Evolutionary conservation across 2,113 vertebrate genomes (phyloP).

Genomic region (Xenotilapia flavipinnis): DNA sequence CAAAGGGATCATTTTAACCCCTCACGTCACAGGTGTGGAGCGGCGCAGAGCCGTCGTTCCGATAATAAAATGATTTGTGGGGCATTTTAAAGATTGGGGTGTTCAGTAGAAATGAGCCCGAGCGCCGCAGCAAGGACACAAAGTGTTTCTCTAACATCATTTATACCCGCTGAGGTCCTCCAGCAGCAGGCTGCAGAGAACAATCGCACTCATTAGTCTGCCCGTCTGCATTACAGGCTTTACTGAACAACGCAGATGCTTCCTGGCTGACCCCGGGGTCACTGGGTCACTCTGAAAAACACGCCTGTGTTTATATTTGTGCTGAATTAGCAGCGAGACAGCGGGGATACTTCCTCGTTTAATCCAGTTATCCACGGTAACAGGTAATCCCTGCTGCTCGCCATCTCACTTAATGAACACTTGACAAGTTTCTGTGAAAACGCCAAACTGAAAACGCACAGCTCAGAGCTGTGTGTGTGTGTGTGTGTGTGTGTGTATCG

Average conservation of each 20-base stretch:
- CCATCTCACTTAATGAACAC: neutral
- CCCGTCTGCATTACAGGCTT: neutral
- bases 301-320: neutral
- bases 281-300: neutral
- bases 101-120: neutral
- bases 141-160: neutral
- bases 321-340: neutral
- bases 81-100: neutral
- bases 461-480: neutral
- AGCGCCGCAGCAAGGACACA: neutral
- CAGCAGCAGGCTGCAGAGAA: neutral
- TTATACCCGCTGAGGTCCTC: neutral
- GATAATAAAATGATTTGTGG: neutral
- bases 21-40: fast-evolving
- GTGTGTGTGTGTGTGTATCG: neutral
- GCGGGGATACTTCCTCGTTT: neutral
- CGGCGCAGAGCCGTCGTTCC: neutral
- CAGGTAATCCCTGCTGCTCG: neutral
- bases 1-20: neutral
- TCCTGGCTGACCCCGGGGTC: neutral
- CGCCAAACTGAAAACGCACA: neutral
- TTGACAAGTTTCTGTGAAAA: neutral
- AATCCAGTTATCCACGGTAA: constrained; percentile 31
- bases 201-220: neutral
- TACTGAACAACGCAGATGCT: neutral